Evolutionary conservation across 2,797 vertebrate genomes (phyloP).

Genomic region (Chaetophractus vellerosus): DNA sequence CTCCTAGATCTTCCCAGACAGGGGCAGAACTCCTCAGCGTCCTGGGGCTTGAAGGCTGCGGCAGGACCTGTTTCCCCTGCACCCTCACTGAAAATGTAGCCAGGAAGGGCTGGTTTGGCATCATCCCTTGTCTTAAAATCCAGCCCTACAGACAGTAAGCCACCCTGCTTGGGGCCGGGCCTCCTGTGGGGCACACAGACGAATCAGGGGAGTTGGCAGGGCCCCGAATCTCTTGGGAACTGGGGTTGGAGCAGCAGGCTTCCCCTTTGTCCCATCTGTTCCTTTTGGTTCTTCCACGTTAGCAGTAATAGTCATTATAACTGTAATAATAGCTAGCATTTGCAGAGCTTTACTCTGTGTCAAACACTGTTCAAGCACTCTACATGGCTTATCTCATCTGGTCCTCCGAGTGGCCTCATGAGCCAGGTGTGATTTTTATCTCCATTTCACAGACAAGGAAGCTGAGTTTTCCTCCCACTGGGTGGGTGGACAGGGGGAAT

Average conservation of each 20-base stretch:
- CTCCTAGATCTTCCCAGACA: background rate
- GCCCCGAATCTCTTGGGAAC: background rate
- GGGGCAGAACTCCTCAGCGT: background rate
- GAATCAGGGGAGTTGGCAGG: background rate
- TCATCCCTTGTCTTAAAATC: background rate
- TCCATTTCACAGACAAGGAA: conserved; percentile 40
- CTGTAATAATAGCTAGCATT: background rate
- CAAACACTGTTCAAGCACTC: background rate
- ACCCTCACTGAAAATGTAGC: background rate
- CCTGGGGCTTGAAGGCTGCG: background rate
- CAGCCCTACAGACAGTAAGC: background rate
- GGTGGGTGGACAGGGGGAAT: background rate
- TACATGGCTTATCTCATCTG: background rate
- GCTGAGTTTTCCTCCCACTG: background rate
- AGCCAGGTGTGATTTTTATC: background rate
- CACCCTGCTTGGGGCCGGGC: background rate
- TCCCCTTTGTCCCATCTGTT: accelerated
- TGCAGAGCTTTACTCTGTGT: background rate
- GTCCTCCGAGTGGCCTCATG: background rate
- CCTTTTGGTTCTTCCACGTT: background rate
- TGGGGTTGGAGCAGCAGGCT: background rate
- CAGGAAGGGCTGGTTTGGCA: background rate
- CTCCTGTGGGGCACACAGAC: background rate
- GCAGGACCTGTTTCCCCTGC: background rate
- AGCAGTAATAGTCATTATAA: background rate